Base-by-base conservation (phyloP, 2,797 vertebrate genomes). In the Phylloscopus collybita region DNA sequence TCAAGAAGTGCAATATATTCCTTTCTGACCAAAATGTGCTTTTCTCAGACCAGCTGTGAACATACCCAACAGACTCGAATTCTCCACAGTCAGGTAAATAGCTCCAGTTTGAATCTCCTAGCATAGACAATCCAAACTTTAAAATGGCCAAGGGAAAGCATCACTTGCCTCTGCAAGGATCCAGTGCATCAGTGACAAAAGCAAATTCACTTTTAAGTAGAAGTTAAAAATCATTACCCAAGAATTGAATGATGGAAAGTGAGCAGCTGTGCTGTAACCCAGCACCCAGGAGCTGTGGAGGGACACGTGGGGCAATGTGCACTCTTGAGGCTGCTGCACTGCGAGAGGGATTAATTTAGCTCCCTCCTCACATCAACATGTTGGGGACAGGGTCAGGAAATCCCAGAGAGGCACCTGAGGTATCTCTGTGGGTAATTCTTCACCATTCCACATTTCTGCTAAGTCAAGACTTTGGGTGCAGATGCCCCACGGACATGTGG, bases 391-490 rank as follows among this genome's bases (percentile, higher is more conserved):
- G 16, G 44, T 61, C 42, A 81, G 50, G 13, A 75, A 79, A 80
- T 20, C 86, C 65, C 72, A 66, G 30, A n/a, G 60, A 5, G 5
- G 26, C 75, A 80, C 56, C 66, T 59, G 34, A 61, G 65, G 11
- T 14, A 19, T 9, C 62, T 60, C 4, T 1, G 4, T 22, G 73
- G 44, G 20, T 40, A 50, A 60, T 56, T 79, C 42, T 53, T 38
- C 27, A n/a, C 0, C 0, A 22, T 42, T 80, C 76, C 56, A 40
- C 0, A 0, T 23, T 81, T 40, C 49, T 57, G 45, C 40, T 6
- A 27, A 23, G 51, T 7, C 51, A 60, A 72, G 70, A 22, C 60
- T 75, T 23, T 21, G 49, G 80, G 67, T 8, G 49, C 20, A 60
- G 62, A 18, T 20, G n/a, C 25, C 79, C 54, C 49, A 20, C 0